Evolutionary conservation across 2,888 invertebrate species (phyloP).

Genomic region (Epistrophe eligans): DNA sequence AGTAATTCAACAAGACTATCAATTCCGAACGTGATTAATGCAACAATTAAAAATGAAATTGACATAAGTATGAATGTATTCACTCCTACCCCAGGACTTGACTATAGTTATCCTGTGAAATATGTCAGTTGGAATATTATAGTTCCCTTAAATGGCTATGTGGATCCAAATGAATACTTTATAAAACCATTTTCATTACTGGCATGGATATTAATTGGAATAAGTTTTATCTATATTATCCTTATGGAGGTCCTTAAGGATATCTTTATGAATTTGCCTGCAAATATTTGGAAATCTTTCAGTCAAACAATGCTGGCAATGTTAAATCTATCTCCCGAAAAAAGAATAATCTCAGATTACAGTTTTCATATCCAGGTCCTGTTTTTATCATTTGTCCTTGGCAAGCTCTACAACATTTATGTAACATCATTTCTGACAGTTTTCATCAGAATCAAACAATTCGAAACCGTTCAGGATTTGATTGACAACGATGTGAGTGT

Average conservation of each 20-base stretch:
- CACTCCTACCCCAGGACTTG: neutral
- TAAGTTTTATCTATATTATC: conserved; percentile 22
- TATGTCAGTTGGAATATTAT: conserved; percentile 32
- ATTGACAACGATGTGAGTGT: conserved; percentile 50
- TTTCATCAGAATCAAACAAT: conserved; percentile 46
- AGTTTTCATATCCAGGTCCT: conserved; percentile 46
- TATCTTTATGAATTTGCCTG: neutral
- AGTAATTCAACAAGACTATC: conserved; percentile 23
- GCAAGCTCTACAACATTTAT: conserved; percentile 37
- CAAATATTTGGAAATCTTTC: conserved; percentile 16
- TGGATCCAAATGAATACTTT: conserved; percentile 32
- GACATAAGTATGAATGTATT: conserved; percentile 40
- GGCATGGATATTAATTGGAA: conserved; percentile 8
- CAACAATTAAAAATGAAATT: neutral
- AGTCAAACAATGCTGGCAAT: conserved; percentile 34
- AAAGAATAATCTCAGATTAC: conserved; percentile 9
- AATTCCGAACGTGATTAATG: conserved; percentile 3
- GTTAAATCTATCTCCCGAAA: neutral
- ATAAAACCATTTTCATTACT: neutral
- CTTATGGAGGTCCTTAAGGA: conserved; percentile 41
- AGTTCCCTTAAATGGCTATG: conserved; percentile 23
- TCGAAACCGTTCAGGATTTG: conserved; percentile 45
- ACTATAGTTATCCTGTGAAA: conserved; percentile 28
- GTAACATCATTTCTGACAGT: conserved; percentile 50
- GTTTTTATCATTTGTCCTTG: conserved; percentile 34